Base-by-base conservation (phyloP, 2,888 invertebrate genomes). In the Agrotis segetum region DNA sequence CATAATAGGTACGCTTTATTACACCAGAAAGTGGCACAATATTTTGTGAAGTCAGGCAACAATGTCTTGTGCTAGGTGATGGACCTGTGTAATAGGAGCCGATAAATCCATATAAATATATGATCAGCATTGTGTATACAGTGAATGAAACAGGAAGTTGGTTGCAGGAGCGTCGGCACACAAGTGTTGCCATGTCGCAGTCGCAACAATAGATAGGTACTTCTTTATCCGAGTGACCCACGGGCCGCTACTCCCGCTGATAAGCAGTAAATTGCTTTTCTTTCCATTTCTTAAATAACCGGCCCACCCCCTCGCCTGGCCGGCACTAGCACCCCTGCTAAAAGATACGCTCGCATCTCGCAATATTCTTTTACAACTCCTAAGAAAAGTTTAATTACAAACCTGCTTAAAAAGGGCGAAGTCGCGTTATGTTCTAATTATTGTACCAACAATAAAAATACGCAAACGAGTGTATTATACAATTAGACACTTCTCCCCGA, bases 401-500 rank as follows among this genome's bases (percentile, higher is more conserved):
- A 89, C 88, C 92, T 89, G 88, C 90, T 93, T 92, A 92, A 93
- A 92, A 93, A 94, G 89, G 90, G 92, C 91, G 85, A 91, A 92
- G 91, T 93, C 92, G 92, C 94, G 94, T 95, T 95, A 95, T 95
- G 94, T 95, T 95, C 95, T 95, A 95, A 96, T 96, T 96, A 96
- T 96, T 95, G 94, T 94, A 94, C 92, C 91, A 90, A 95, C 95
- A 93, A 96, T 96, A 96, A 96, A 96, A 96, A 96, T 96, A 96
- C 96, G 96, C 93, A 95, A 96, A 96, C 96, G 96, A 96, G 96
- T 96, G 93, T 96, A 96, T 96, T 96, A 96, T 96, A 95, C 96
- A 96, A 96, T 96, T 96, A 96, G 96, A 95, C 95, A 95, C 95
- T 94, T 95, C 94, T 94, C 95, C 94, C 90, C 88, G 94, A 96